phyloP scores from a whole-genome alignment of 2,888 invertebrate genomes.

The Spodoptera littoralis region DNA sequence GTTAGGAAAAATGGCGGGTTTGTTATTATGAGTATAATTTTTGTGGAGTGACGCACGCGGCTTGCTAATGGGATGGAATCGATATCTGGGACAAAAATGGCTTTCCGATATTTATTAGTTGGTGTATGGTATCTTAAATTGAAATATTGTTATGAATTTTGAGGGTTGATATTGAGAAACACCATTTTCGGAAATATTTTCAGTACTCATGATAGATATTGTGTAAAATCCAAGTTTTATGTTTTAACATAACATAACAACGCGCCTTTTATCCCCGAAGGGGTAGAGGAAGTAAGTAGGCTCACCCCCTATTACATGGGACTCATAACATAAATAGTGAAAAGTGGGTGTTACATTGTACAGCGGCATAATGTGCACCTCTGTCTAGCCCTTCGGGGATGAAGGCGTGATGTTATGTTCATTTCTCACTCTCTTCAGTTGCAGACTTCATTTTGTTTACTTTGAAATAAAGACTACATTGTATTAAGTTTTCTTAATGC shows the following conservation, averaged over 20 bases:
- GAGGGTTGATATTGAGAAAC: background rate
- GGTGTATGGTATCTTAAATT: conserved; percentile 11
- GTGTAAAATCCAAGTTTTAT: no score
- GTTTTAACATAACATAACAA: no score
- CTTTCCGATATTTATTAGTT: conserved; percentile 46
- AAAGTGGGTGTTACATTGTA: no score
- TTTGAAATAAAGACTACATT: conserved; percentile 41
- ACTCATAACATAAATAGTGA: no score
- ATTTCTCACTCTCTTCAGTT: conserved; percentile 1
- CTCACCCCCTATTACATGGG: no score
- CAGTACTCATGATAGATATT: no score
- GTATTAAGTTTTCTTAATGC: conserved; percentile 29
- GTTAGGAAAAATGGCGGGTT: conserved; percentile 38
- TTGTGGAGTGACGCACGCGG: conserved; percentile 10
- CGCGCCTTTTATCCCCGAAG: no score
- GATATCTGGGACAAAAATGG: conserved; percentile 52
- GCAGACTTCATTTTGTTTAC: conserved; percentile 9
- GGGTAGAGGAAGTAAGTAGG: no score
- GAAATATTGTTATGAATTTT: conserved; percentile 16
- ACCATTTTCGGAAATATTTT: no score
- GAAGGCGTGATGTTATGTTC: background rate
- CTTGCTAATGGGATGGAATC: conserved; percentile 45
- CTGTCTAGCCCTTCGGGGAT: no score
- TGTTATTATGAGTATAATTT: conserved; percentile 18
- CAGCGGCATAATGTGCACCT: no score